These are phyloP conservation scores for Gymnocheta viridis DNA, from an alignment of 2,888 invertebrate species.

Conservation along the genomic window DNA sequence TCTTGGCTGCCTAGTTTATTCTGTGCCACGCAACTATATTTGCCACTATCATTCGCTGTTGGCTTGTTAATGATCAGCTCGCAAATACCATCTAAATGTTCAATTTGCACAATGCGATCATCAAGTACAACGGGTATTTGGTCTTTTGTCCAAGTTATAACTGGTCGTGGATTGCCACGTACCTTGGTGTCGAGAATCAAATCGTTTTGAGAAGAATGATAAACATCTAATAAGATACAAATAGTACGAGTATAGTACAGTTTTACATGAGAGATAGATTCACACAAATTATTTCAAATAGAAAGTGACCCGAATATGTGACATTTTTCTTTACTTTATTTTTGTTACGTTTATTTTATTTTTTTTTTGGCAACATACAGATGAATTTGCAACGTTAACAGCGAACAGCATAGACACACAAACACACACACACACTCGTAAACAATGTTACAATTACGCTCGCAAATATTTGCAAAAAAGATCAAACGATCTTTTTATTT, in stretches of 20 bases:
- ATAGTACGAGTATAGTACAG: neutral
- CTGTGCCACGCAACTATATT: conserved; percentile 84
- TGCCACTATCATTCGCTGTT: conserved; percentile 84
- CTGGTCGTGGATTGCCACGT: conserved; percentile 88
- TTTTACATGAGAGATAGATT: conserved; percentile 12
- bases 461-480: conserved; percentile 50
- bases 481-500: conserved; percentile 48
- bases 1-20: conserved; percentile 89
- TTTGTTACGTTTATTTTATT: neutral
- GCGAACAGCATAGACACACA: neutral
- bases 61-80: conserved; percentile 88
- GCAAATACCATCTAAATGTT: conserved; percentile 90
- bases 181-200: conserved; percentile 91
- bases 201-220: conserved; percentile 88
- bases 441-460: neutral
- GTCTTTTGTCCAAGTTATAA: conserved; percentile 90
- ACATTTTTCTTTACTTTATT: neutral
- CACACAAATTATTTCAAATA: conserved; percentile 11
- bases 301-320: conserved; percentile 45
- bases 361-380: conserved; percentile 58
- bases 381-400: conserved; percentile 32
- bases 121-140: conserved; percentile 83
- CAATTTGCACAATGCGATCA: conserved; percentile 86
- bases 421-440: conserved; percentile 2
- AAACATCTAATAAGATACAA: conserved; percentile 84